Percentiles rank a stretch among this genome's conserved stretches.
phyloP scores from a whole-genome alignment of 2,113 vertebrate species.

The Cichladusa arquata region DNA sequence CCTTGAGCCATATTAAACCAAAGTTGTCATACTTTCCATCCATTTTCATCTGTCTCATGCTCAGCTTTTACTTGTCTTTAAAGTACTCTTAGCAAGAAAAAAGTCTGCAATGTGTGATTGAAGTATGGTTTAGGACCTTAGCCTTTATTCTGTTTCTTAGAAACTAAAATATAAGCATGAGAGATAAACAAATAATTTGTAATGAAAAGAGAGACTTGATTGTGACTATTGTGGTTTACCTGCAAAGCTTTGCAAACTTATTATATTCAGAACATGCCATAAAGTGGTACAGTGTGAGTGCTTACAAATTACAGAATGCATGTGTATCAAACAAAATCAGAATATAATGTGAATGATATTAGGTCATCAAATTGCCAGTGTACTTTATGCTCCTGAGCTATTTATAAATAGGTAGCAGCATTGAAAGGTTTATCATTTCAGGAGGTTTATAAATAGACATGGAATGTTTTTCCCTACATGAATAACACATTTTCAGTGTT shows the following conservation, averaged over 20 bases:
- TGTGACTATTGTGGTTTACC: neutral
- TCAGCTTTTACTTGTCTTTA: neutral
- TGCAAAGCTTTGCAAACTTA: neutral
- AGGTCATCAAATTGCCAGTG: neutral
- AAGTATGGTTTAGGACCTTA: neutral
- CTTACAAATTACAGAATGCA: neutral
- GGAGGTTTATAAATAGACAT: slow-evolving; percentile 4
- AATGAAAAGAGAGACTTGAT: neutral
- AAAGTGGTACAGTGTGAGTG: neutral
- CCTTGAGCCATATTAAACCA: slow-evolving; percentile 31
- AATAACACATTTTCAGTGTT: slow-evolving; percentile 22
- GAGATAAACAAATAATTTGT: neutral
- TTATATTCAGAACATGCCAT: neutral
- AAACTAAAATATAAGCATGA: neutral
- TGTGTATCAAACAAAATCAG: neutral
- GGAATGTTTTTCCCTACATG: neutral
- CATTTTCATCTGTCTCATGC: slow-evolving; percentile 1
- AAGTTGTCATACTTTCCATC: slow-evolving; percentile 45
- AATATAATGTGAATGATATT: neutral
- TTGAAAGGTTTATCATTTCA: neutral
- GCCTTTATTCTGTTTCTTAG: neutral
- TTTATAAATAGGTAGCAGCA: slow-evolving; percentile 15
- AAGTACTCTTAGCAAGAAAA: neutral
- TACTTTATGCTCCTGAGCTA: neutral
- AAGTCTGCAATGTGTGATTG: neutral